These are phyloP conservation scores for Cosmorhoe ocellata DNA, from an alignment of 2,888 invertebrate genomes.

Conservation along the genomic window DNA sequence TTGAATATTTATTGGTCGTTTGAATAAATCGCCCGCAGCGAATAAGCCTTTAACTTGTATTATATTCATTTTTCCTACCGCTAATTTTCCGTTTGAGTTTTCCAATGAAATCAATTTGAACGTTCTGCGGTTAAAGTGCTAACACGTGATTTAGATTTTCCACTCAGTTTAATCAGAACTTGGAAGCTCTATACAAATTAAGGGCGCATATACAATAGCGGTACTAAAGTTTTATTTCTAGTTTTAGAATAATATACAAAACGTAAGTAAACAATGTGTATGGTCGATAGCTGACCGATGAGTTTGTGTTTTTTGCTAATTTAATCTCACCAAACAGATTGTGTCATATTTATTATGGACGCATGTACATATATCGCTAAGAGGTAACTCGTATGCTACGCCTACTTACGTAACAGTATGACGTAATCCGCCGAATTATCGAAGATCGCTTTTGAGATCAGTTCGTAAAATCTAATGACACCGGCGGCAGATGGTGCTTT, in stretches of 20 bases:
- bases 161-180: slow-evolving; percentile 6
- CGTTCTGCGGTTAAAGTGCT: slow-evolving; percentile 10
- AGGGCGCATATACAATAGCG: too few species aligned
- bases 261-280: neutral
- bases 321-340: neutral
- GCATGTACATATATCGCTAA: neutral
- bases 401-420: too few species aligned
- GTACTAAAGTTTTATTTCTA: neutral
- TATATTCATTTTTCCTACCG: slow-evolving; percentile 63
- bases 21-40: slow-evolving; percentile 75
- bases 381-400: neutral
- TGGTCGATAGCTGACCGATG: too few species aligned
- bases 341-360: slow-evolving; percentile 3
- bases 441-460: slow-evolving; percentile 30
- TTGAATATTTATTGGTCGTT: slow-evolving; percentile 81
- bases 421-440: slow-evolving; percentile 21
- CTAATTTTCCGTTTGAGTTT: slow-evolving; percentile 50
- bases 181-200: neutral
- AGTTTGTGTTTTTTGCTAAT: too few species aligned
- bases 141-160: slow-evolving; percentile 18
- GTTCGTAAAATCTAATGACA: slow-evolving; percentile 40
- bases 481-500: slow-evolving; percentile 41
- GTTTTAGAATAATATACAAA: neutral
- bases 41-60: slow-evolving; percentile 72
- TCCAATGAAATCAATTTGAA: slow-evolving; percentile 28